phyloP scores from a whole-genome alignment of 2,888 invertebrate genomes.

The Ormia ochracea region DNA sequence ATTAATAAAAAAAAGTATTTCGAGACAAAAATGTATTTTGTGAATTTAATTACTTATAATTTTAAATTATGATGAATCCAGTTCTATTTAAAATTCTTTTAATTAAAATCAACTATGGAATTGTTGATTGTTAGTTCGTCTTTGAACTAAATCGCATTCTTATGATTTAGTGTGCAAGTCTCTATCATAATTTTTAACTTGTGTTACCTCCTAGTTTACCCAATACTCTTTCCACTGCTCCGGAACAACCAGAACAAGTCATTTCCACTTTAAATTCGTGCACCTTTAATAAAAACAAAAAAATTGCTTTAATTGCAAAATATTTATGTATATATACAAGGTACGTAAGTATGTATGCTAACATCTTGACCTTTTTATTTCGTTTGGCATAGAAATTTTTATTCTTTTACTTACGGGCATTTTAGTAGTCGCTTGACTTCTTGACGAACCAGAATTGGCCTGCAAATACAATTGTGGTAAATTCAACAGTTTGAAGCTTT shows the following conservation, averaged over 20 bases:
- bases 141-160: too few relatives aligned
- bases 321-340: too few relatives aligned
- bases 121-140: too few relatives aligned
- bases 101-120: too few relatives aligned
- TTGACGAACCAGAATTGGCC: constrained; percentile 65
- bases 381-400: not conserved
- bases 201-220: constrained; percentile 86
- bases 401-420: constrained; percentile 68
- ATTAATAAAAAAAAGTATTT: too few relatives aligned
- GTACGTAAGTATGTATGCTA: not conserved
- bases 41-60: too few relatives aligned
- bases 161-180: too few relatives aligned
- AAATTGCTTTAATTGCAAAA: too few relatives aligned
- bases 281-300: constrained; percentile 75
- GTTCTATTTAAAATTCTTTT: too few relatives aligned
- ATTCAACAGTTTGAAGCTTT: constrained; percentile 70
- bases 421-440: constrained; percentile 66
- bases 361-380: not conserved
- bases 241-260: constrained; percentile 96
- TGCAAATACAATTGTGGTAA: constrained; percentile 70
- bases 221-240: constrained; percentile 90
- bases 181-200: not conserved
- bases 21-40: too few relatives aligned
- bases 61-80: too few relatives aligned
- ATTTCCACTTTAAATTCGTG: constrained; percentile 92